Evolutionary conservation across 1,140 invertebrate genomes (phyloP), one percentile per base, ranked within the genome.

Genomic region (Mizuhopecten yessoensis): DNA sequence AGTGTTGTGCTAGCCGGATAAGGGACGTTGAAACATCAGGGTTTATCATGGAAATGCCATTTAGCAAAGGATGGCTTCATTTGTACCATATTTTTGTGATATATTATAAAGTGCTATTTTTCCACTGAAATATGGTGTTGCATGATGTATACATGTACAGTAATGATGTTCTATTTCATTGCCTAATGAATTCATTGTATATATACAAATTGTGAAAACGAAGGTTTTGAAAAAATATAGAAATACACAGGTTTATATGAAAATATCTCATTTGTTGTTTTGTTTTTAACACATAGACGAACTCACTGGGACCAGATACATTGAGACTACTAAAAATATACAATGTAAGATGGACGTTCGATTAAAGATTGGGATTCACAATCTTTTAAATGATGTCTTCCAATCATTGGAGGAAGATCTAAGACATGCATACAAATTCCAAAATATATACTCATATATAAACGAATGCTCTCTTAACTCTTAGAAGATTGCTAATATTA

Each of bases 171-270:
- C 45, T 17, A 57, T 57, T 57, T 57, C 45, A 57, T 57, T 57
- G 45, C 45, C 45, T 57, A 23, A 57, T 57, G 45, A 57, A 57
- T 57, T 57, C 20, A 57, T 57, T 57, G 45, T 57, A 57, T 57
- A 57, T 57, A 7, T n/a, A 57, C 7, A 57, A 9, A 20, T 57
- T 57, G 45, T 57, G 45, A 57, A 57, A 23, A 57, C 7, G 7
- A 57, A 39, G 7, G 45, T 39, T 57, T 57, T 57, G 45, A 57
- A 57, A 57, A 57, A 57, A 39, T n/a, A 42, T 57, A 57, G 45
- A 57, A 57, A 57, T 57, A 57, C 45, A 57, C 45, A 57, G 45
- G 45, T 57, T 57, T 57, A 57, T 57, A 57, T 57, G 20, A 57
- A 57, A 57, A 15, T 17, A 42, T 42, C 17, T 7, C 7, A 42